Evolutionary conservation across 2,888 invertebrate genomes (phyloP), one percentile per base, ranked within the genome.

Genomic region (Tinea semifulvella): DNA sequence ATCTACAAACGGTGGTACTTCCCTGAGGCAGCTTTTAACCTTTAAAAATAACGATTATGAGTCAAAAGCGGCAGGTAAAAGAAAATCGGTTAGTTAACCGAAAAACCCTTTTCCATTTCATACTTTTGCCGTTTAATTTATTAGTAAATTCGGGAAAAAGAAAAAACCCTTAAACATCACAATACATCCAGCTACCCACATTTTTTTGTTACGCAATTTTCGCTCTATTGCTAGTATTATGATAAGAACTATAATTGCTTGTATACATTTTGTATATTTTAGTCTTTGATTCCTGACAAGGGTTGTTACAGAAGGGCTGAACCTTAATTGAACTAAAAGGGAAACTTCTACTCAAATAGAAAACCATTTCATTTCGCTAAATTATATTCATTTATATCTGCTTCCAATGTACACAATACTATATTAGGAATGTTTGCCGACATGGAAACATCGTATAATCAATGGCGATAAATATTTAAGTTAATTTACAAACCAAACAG

Each of bases 251-350:
- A 3, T 13, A 31, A 13, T 31, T 4, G 13, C 2, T 31, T 11
- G 31, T 31, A 7, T 31, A n/a, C 2, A 3, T 31, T 2, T 11
- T 13, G 31, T 31, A 6, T 13, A 13, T 31, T n/a, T 22, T 22
- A 22, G 5, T 7, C 25, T 7, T 22, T n/a, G 14, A 18, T 18
- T 18, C n/a, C 40, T 40, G 40, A 40, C 40, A 40, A 40, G 40
- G 40, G 40, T 40, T 14, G 40, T 5, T 40, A 20, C 22, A 40
- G 40, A 40, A 22, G 40, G 40, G 40, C 40, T 40, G 14, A 10
- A 20, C 40, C 40, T 22, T 40, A 40, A 40, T 40, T 40, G 40
- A 40, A 40, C 36, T 36, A 18, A 36, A 36, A 31, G 31, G 36
- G 36, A 14, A 36, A 36, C 36, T 16, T 18, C n/a, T 18, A 36